Conservation (phyloP, 2,113 vertebrate genomes). For the Syngnathus typhle region DNA sequence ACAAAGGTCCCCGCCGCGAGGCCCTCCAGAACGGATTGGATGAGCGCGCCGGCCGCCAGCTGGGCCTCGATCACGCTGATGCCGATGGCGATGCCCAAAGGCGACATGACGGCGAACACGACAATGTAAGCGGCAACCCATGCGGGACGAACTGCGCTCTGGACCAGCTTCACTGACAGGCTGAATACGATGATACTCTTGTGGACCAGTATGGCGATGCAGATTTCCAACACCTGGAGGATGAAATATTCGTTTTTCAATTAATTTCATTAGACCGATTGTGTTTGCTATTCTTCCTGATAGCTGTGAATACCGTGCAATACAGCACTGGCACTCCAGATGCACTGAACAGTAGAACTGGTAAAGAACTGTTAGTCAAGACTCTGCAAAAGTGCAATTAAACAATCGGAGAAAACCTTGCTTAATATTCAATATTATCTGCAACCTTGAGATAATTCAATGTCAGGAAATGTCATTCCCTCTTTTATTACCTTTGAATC, state of each 20-base stretch:
- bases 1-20: constrained; percentile 82
- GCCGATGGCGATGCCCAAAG: constrained; percentile 75
- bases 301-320: too few relatives aligned
- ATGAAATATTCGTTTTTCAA: neutral
- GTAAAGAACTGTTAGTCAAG: too few relatives aligned
- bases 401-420: too few relatives aligned
- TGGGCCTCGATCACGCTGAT: constrained; percentile 71
- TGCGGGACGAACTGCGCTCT: constrained; percentile 54
- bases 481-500: constrained; percentile 62
- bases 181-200: constrained; percentile 86
- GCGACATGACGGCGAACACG: constrained; percentile 79
- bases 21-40: constrained; percentile 79
- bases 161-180: constrained; percentile 78
- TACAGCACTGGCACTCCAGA: too few relatives aligned
- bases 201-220: constrained; percentile 81
- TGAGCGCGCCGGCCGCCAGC: constrained; percentile 56
- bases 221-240: constrained; percentile 76
- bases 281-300: too few relatives aligned
- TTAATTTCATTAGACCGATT: too few relatives aligned
- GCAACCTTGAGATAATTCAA: neutral
- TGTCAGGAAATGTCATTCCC: neutral
- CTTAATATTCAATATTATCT: neutral
- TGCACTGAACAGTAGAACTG: too few relatives aligned
- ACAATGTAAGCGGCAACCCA: constrained; percentile 77
- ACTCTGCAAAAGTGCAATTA: too few relatives aligned